Evolutionary conservation across 2,113 vertebrate genomes (phyloP).

Genomic region (Cichladusa arquata): DNA sequence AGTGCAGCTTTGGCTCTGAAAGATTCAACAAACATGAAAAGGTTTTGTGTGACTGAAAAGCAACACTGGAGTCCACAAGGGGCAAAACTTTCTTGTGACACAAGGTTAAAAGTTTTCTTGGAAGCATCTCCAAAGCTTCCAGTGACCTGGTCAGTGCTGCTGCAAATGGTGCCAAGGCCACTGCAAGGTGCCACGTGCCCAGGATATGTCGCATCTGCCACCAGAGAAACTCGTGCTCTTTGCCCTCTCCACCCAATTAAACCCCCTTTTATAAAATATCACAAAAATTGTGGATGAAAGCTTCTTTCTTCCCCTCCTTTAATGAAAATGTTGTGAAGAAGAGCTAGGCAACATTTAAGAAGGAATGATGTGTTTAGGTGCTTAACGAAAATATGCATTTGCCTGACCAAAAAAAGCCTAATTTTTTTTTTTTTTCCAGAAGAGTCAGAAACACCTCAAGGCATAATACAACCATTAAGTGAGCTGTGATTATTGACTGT

Average conservation of each 20-base stretch:
- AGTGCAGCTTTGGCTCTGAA: background rate
- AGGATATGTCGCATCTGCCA: background rate
- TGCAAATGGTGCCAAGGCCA: too few relatives aligned
- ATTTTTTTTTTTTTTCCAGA: background rate
- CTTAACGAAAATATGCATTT: background rate
- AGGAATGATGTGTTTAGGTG: background rate
- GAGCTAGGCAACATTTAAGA: background rate
- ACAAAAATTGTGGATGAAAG: background rate
- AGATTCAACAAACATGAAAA: background rate
- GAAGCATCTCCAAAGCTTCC: background rate
- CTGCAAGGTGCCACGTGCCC: background rate
- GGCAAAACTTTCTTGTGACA: background rate
- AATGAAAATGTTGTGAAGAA: background rate
- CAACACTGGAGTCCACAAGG: background rate
- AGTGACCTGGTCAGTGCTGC: background rate
- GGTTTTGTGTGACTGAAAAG: background rate
- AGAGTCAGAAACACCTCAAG: slow-evolving; percentile 4
- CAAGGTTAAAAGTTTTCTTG: background rate
- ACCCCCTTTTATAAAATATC: background rate
- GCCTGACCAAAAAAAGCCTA: background rate
- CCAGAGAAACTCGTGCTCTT: rapidly evolving
- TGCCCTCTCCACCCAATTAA: background rate
- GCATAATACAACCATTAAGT: slow-evolving; percentile 24
- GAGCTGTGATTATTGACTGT: slow-evolving; percentile 36
- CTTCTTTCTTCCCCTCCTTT: rapidly evolving